These are phyloP conservation scores for Flexamia atlantica DNA, from an alignment of 2,888 invertebrate genomes.

Conservation along the genomic window DNA sequence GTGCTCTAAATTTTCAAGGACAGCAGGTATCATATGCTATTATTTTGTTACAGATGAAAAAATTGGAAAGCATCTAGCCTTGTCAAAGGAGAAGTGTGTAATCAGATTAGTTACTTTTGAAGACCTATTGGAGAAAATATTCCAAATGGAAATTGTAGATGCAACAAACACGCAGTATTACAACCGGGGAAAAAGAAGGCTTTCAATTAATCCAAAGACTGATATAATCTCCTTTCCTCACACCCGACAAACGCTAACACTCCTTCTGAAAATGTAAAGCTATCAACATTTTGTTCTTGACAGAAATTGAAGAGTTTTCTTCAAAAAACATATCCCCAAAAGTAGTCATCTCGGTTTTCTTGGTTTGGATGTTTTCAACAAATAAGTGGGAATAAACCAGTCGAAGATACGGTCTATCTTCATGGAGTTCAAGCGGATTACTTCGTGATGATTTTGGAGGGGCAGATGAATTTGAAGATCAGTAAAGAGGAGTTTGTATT, in stretches of 20 bases:
- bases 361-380: slow-evolving; percentile 62
- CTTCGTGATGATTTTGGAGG: slow-evolving; percentile 67
- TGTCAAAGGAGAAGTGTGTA: not conserved
- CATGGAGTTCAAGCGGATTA: slow-evolving; percentile 64
- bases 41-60: slow-evolving; percentile 64
- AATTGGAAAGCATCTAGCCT: slow-evolving; percentile 11
- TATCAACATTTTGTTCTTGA: slow-evolving; percentile 65
- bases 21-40: slow-evolving; percentile 67
- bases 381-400: not conserved
- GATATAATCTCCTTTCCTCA: not conserved
- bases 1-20: slow-evolving; percentile 67
- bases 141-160: slow-evolving; percentile 67
- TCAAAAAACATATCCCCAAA: slow-evolving; percentile 64
- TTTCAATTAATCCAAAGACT: not conserved
- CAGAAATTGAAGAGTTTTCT: slow-evolving; percentile 64
- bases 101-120: slow-evolving; percentile 68
- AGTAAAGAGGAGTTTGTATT: slow-evolving; percentile 66
- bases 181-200: slow-evolving; percentile 13
- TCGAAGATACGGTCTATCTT: slow-evolving; percentile 43
- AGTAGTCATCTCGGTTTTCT: slow-evolving; percentile 64
- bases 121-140: slow-evolving; percentile 68
- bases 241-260: slow-evolving; percentile 62
- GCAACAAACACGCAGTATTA: slow-evolving; percentile 63
- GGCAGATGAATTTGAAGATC: slow-evolving; percentile 65
- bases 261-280: slow-evolving; percentile 65